Evolutionary conservation across 2,797 vertebrate species (phyloP).

Genomic region (Dendrocincla fuliginosa): DNA sequence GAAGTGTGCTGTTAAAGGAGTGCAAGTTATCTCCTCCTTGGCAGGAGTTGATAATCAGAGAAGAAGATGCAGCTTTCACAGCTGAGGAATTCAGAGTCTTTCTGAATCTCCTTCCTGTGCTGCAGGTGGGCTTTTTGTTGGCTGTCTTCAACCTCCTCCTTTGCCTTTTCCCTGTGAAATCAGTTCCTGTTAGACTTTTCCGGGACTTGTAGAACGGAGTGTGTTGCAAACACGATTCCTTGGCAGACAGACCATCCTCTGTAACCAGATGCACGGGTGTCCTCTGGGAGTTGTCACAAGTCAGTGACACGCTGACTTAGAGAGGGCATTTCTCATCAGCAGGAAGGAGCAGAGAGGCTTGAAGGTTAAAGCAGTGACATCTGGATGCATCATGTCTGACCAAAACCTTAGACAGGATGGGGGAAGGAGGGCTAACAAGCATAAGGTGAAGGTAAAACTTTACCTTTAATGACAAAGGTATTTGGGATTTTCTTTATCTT

Average conservation of each 20-base stretch:
- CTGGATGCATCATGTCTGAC: not conserved
- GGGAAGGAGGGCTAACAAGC: not conserved
- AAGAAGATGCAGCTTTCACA: not conserved
- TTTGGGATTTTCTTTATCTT: not conserved
- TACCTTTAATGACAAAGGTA: not conserved
- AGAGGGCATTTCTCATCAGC: accelerated
- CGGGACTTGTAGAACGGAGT: accelerated
- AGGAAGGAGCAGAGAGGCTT: accelerated
- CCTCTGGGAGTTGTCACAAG: not conserved
- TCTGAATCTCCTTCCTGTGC: not conserved
- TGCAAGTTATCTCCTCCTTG: not conserved
- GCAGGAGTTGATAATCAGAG: not conserved
- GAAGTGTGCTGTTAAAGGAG: not conserved
- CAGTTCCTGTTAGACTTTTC: accelerated
- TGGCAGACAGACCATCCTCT: not conserved
- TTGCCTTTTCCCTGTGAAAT: not conserved
- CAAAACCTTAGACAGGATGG: not conserved
- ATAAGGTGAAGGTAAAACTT: not conserved
- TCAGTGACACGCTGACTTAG: not conserved
- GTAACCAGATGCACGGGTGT: not conserved
- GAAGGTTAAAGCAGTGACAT: not conserved
- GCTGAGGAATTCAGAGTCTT: not conserved
- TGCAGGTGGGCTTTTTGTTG: not conserved
- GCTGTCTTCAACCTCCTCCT: not conserved
- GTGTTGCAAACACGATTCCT: not conserved